phyloP scores from a whole-genome alignment of 2,797 vertebrate genomes.

The Rhabdophis nuchalis region DNA sequence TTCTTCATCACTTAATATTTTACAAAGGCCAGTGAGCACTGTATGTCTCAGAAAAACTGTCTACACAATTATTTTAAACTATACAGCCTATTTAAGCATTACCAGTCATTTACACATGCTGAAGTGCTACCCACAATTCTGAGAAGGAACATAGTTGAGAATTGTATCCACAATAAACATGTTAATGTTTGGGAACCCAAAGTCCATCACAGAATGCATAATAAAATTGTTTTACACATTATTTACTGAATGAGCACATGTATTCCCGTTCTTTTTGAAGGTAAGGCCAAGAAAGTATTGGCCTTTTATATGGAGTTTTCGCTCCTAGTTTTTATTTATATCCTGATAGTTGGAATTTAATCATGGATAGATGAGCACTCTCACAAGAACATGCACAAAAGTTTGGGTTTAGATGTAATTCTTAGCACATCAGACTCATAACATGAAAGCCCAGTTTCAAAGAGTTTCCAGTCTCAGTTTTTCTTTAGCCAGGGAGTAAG shows the following conservation, averaged over 20 bases:
- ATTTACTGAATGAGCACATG: slow-evolving; percentile 36
- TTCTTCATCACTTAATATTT: background rate
- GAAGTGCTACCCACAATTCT: slow-evolving; percentile 16
- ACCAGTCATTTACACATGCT: slow-evolving; percentile 26
- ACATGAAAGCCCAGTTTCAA: background rate
- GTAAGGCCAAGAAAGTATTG: slow-evolving; percentile 24
- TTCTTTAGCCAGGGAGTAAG: background rate
- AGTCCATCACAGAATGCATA: slow-evolving; percentile 45
- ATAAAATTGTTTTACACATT: slow-evolving; percentile 42
- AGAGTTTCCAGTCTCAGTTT: background rate
- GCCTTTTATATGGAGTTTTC: slow-evolving; percentile 22
- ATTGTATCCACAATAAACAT: slow-evolving; percentile 34
- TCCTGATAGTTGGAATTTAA: slow-evolving; percentile 29
- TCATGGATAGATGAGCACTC: slow-evolving; percentile 25
- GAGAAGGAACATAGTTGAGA: slow-evolving; percentile 28
- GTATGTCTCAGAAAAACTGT: background rate
- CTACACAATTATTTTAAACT: slow-evolving; percentile 31
- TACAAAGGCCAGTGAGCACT: slow-evolving; percentile 5
- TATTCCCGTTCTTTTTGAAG: slow-evolving; percentile 22
- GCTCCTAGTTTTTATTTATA: slow-evolving; percentile 48
- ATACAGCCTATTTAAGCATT: slow-evolving; percentile 15
- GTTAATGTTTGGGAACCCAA: slow-evolving; percentile 40
- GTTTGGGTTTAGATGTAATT: background rate
- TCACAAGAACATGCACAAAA: background rate
- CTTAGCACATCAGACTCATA: background rate